These are phyloP conservation scores for Leptatherina wallacei DNA, from an alignment of 2,797 vertebrate genomes.

Conservation along the genomic window DNA sequence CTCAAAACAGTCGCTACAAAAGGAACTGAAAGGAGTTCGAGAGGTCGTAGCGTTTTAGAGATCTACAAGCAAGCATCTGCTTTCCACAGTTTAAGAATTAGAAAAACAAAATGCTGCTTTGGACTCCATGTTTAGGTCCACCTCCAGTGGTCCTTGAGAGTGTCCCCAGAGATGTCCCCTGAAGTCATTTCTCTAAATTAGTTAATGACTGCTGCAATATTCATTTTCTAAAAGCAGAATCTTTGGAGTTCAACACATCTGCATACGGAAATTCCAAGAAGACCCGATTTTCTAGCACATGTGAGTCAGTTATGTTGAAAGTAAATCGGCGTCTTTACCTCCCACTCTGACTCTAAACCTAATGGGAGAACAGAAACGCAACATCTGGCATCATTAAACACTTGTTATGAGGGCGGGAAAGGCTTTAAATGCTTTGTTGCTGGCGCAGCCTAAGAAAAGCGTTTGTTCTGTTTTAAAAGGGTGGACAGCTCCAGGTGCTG, in stretches of 20 bases:
- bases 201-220: constrained; percentile 9
- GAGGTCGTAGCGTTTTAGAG: constrained; percentile 23
- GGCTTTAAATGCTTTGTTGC: constrained; percentile 41
- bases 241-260: constrained; percentile 9
- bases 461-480: constrained; percentile 15
- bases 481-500: constrained; percentile 63
- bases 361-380: constrained; percentile 39
- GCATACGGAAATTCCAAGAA: constrained; percentile 13
- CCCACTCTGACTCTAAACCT: constrained; percentile 32
- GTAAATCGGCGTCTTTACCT: constrained; percentile 41
- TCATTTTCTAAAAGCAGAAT: constrained; percentile 1
- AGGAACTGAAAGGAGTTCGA: constrained; percentile 8
- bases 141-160: constrained; percentile 49
- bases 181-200: constrained; percentile 8
- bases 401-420: constrained; percentile 56
- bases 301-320: constrained; percentile 42
- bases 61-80: constrained; percentile 61
- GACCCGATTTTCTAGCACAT: constrained; percentile 18
- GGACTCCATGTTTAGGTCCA: constrained; percentile 30
- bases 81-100: constrained; percentile 18
- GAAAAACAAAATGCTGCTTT: constrained; percentile 1
- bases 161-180: constrained; percentile 24
- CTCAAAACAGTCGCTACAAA: neutral
- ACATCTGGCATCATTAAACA: constrained; percentile 75
- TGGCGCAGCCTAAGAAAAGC: constrained; percentile 39